Evolutionary conservation across 1,140 invertebrate genomes (phyloP), one percentile per base, ranked within the genome.

Genomic region (Drosophila suzukii): DNA sequence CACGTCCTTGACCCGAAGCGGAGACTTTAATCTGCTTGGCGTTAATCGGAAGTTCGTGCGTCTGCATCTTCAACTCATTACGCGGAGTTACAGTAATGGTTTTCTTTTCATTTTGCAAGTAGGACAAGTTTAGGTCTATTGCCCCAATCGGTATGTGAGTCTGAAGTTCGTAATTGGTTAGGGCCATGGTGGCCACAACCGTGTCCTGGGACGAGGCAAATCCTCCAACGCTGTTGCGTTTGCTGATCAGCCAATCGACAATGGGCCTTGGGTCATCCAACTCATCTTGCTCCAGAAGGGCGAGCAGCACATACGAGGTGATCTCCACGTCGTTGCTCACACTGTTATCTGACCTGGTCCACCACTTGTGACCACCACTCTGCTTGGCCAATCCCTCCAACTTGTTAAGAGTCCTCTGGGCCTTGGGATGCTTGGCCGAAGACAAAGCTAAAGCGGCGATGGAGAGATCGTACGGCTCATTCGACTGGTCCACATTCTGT

Each of bases 401-500:
- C 55, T 80, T 80, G 1, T 51, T 59, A 5, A 90, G 13, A 6
- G 84, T 20, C 17, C 68, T 55, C 0, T 72, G 20, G 0, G 51
- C 61, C 34, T 72, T 56, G 0, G 62, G 59, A 93, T 97, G 95
- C 38, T 95, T 94, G 2, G 97, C 95, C 41, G 97, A 82, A 81
- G 96, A 94, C 0, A 98, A 93, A 0, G 95, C 96, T 78, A 97
- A 96, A 0, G 95, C 94, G 24, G 95, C 95, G 4, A 98, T 93
- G 32, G 97, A 94, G 17, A 98, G 82, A 3, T 96, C 94, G 92
- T 98, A 98, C 0, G 95, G 92, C 86, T 98, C 96, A 41, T 96
- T 93, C 2, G 94, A 73, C 43, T 93, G 94, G 11, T 95, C 94
- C 30, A 98, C 93, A 49, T 96, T 94, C 15, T 93, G 92, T 0